These are phyloP conservation scores for Erebia ligea DNA, from an alignment of 2,888 invertebrate species.

Conservation along the genomic window DNA sequence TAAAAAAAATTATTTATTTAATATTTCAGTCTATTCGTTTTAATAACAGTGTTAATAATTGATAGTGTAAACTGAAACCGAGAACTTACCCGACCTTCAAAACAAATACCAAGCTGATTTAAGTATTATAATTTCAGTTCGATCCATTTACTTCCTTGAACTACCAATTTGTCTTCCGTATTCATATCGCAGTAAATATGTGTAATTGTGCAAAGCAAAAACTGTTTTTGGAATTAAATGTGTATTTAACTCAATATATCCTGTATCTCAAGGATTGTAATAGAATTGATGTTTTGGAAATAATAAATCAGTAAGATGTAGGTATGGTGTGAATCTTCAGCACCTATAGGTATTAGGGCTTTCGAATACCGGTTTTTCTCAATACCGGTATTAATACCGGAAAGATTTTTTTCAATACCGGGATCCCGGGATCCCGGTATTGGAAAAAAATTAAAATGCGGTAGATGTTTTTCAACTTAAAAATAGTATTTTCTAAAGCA, in stretches of 20 bases:
- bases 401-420: no score
- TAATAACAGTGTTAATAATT: background rate
- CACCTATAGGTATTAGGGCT: no score
- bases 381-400: no score
- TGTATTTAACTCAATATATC: background rate
- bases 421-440: no score
- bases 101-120: slow-evolving; percentile 10
- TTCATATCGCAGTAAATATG: background rate
- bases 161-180: slow-evolving; percentile 25
- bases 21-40: background rate
- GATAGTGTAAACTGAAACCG: background rate
- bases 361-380: no score
- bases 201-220: background rate
- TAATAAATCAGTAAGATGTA: no score
- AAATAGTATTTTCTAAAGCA: no score
- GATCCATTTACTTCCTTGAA: slow-evolving; percentile 20
- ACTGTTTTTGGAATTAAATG: background rate
- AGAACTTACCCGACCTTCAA: slow-evolving; percentile 4
- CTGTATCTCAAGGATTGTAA: background rate
- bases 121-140: slow-evolving; percentile 18
- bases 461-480: no score
- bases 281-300: background rate
- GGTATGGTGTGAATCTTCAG: no score
- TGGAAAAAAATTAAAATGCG: no score
- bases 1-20: no score